These are phyloP conservation scores for Gadopsis bispinosus DNA, from an alignment of 2,797 vertebrate genomes.

Conservation along the genomic window DNA sequence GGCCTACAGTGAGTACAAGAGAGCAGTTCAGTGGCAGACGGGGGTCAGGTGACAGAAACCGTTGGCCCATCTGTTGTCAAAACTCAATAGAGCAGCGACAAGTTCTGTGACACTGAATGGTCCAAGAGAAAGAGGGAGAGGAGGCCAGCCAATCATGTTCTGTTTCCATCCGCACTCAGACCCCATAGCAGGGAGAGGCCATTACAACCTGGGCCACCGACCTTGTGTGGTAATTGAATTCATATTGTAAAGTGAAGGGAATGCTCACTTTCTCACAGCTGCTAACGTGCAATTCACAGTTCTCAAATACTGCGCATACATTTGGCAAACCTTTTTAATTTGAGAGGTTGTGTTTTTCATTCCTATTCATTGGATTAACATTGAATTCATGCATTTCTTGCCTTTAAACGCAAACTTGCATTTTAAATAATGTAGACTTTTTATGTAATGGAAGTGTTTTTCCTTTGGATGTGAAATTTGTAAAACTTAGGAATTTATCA, in stretches of 20 bases:
- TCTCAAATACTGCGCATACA: neutral
- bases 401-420: neutral
- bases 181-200: conserved; percentile 1
- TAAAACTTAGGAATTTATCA: neutral
- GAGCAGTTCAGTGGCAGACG: conserved; percentile 36
- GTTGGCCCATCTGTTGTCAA: conserved; percentile 83
- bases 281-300: neutral
- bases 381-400: neutral
- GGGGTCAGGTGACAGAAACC: conserved; percentile 80
- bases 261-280: conserved; percentile 1
- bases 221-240: neutral
- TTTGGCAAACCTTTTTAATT: neutral
- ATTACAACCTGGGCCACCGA: conserved; percentile 18
- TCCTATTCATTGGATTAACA: neutral
- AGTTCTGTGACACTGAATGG: conserved; percentile 60
- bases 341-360: neutral
- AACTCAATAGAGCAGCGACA: conserved; percentile 77
- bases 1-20: conserved; percentile 28
- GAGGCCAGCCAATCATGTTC: conserved; percentile 6
- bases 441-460: neutral
- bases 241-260: neutral
- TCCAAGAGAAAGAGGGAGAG: conserved; percentile 26
- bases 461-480: neutral
- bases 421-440: too few relatives aligned
- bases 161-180: neutral